Conservation (phyloP, 2,888 invertebrate genomes). For the Torymus aiolomorphi region DNA sequence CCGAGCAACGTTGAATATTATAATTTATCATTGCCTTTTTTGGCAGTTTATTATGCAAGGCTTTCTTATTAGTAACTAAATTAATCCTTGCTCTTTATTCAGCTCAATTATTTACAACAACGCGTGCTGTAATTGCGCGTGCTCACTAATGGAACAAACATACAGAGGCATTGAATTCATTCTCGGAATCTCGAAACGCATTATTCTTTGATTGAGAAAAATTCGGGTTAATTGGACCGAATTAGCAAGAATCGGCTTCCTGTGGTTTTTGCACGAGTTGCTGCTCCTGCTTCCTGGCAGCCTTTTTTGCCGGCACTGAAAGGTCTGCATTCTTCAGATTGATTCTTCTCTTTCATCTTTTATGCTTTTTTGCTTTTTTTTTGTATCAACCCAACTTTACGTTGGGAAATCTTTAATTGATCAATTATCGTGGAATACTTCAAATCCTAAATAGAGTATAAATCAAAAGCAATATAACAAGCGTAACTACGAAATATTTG, state of each 20-base stretch:
- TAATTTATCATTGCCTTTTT: too few species aligned
- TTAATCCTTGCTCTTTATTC: not conserved
- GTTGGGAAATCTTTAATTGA: not conserved
- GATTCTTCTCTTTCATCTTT: constrained; percentile 6
- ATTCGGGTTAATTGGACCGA: constrained; percentile 21
- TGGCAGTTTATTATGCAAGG: too few species aligned
- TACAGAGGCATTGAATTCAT: too few species aligned
- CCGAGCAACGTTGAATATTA: too few species aligned
- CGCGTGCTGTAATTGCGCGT: too few species aligned
- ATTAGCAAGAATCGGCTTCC: constrained; percentile 36
- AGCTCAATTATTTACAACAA: too few species aligned
- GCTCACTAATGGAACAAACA: too few species aligned
- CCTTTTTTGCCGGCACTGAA: constrained; percentile 7
- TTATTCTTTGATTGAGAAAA: not conserved
- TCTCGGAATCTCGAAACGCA: constrained; percentile 43
- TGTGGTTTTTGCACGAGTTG: constrained; percentile 30
- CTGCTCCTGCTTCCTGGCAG: constrained; percentile 26
- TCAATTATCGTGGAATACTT: not conserved
- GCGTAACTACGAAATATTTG: too few species aligned
- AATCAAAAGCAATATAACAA: too few species aligned
- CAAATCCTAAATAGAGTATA: too few species aligned
- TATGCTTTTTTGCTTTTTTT: not conserved
- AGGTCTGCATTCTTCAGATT: constrained; percentile 28
- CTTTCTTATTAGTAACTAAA: not conserved
- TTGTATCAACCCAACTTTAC: not conserved